Conservation (phyloP, 2,888 invertebrate species). For the Plebejus anna region DNA sequence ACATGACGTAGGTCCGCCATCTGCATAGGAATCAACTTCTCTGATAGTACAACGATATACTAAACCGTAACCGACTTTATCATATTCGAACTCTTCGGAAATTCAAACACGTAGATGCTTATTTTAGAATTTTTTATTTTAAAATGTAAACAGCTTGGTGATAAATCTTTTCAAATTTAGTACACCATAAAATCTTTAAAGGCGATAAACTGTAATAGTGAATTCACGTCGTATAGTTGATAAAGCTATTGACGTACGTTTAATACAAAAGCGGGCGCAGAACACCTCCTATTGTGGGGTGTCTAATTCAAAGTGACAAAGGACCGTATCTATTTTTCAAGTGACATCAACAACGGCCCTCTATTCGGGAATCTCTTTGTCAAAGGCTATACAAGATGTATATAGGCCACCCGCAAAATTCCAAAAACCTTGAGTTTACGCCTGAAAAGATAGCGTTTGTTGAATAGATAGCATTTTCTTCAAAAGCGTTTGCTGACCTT, state of each 20-base stretch:
- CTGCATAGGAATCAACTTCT: too few relatives aligned
- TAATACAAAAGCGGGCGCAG: constrained; percentile 22
- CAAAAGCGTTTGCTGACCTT: background rate
- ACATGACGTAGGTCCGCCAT: too few relatives aligned
- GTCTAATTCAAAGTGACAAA: constrained; percentile 39
- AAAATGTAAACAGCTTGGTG: background rate
- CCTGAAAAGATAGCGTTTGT: constrained; percentile 5
- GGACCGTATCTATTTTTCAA: constrained; percentile 39
- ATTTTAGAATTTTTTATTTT: background rate
- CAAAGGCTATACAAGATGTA: constrained; percentile 16
- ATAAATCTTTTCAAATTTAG: background rate
- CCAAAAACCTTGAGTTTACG: constrained; percentile 3
- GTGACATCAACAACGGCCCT: constrained; percentile 37
- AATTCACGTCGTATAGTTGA: background rate
- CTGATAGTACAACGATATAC: background rate
- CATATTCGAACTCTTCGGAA: background rate
- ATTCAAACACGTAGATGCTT: background rate
- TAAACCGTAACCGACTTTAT: background rate
- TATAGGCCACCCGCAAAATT: constrained; percentile 12
- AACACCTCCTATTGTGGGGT: constrained; percentile 34
- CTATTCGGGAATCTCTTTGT: constrained; percentile 37
- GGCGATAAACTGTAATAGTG: background rate
- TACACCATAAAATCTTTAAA: background rate
- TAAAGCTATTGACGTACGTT: constrained; percentile 21
- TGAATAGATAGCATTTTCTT: background rate